Evolutionary conservation across 2,888 invertebrate genomes (phyloP), one percentile per base, ranked within the genome.

Genomic region (Achlya flavicornis): DNA sequence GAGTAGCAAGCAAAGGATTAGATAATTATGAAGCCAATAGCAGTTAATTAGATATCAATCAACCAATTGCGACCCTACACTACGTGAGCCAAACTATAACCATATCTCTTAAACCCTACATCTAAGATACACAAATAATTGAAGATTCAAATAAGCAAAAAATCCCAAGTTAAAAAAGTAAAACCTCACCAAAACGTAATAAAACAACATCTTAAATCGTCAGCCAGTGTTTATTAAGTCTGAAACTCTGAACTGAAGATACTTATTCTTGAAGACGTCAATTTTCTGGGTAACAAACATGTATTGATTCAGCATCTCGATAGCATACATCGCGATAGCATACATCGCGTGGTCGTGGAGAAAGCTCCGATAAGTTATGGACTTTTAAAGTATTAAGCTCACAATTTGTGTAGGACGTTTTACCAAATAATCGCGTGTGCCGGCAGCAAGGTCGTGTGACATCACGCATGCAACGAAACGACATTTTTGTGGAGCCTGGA

Each of bases 391-490:
- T 53, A 19, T 53, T 53, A 10, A 53, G n/a, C 58, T 58, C 58
- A 35, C 35, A 58, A 58, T 58, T 57, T 6, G 35, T 61, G 71
- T 70, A 75, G 76, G 69, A 74, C 11, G 74, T 75, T 64, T 67
- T 61, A 60, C 64, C n/a, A 64, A 63, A 43, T 61, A 60, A 62
- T 58, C 70, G 70, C 73, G 72, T 19, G 38, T 73, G 74, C 64
- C 66, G 66, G 62, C 64, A 68, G 71, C 78, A 78, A 78, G 78
- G 78, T 78, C 78, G 64, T 68, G 63, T 79, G 79, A 77, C 75
- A 76, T 81, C 77, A 79, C 72, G 74, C 65, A 68, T 79, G 81
- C 81, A 79, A 66, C 19, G 53, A 19, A 73, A 74, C 76, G 72
- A 79, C 75, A 78, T 78, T 78, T 80, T 76, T 77, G 72, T 71